Evolutionary conservation across 2,113 vertebrate genomes (phyloP), one percentile per base, ranked within the genome.

Genomic region (Vidua macroura): DNA sequence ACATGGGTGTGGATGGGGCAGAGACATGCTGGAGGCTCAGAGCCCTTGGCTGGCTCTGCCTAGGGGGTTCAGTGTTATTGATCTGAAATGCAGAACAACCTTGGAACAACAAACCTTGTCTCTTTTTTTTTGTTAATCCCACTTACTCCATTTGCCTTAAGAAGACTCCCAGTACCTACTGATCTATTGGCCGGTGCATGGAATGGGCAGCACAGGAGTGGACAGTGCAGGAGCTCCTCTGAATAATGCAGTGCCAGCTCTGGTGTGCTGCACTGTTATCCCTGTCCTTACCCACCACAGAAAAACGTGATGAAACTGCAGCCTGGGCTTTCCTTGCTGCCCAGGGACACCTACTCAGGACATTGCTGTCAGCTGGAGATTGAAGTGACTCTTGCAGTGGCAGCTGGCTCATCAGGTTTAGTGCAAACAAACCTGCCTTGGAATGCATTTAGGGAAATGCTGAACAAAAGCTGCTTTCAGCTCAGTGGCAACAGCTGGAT

Each of bases 401-500:
- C 85, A 95, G 79, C 76, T 93, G 91, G 68, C 56, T 86, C 83
- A 70, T 76, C 78, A 83, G 49, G 23, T 90, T 93, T 77, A 44
- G 21, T 78, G 70, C 68, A 82, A 86, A 60, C n/a, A 64, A 49
- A 39, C 28, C 19, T 46, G 37, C 84, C 82, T 89, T 55, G 69
- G 74, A 79, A 60, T 56, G 48, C 56, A 37, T 82, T 92, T 56
- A 73, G 69, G 70, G 86, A 89, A 85, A n/a, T 62, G 62, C 69
- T 79, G 58, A 24, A 66, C 49, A 79, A 86, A 75, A 92, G 70
- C 70, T 95, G 81, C 84, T 94, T 56, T 86, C 53, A 76, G 69
- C 73, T 93, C 44, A 19, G 56, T 64, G 68, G 59, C 79, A 94
- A 49, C 85, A 94, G 75, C 90, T 94, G 93, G 92, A 90, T 86